Conservation (phyloP, 30 jellyfish, hydroid and myxozoan species). For the Euphysa ruthae region DNA sequence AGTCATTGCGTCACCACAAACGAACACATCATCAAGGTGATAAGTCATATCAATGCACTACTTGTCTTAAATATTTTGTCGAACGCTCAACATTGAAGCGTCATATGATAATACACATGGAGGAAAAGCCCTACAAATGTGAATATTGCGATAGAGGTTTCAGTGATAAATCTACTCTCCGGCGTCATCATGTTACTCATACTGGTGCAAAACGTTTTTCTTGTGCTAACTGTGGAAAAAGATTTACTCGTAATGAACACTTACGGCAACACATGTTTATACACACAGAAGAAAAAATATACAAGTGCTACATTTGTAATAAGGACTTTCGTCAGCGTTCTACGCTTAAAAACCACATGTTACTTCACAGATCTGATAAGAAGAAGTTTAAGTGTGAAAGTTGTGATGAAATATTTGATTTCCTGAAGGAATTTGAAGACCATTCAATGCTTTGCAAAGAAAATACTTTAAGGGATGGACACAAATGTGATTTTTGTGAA, state of each 20-base stretch:
- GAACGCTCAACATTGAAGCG: slow-evolving; percentile 28
- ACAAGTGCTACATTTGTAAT: slow-evolving; percentile 18
- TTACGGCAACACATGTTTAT: slow-evolving; percentile 38
- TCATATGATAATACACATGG: slow-evolving; percentile 32
- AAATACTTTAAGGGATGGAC: not conserved
- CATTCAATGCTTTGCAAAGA: slow-evolving; percentile 7
- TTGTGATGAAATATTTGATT: slow-evolving; percentile 14
- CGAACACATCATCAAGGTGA: slow-evolving; percentile 24
- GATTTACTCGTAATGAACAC: slow-evolving; percentile 33
- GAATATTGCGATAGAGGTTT: slow-evolving; percentile 36
- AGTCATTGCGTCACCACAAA: slow-evolving; percentile 14
- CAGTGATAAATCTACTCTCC: slow-evolving; percentile 33
- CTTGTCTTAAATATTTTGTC: slow-evolving; percentile 14
- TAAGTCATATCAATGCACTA: slow-evolving; percentile 21
- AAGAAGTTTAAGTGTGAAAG: slow-evolving; percentile 21
- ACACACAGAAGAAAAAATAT: slow-evolving; percentile 28
- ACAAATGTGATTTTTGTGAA: slow-evolving; percentile 22
- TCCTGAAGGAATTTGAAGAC: slow-evolving; percentile 7
- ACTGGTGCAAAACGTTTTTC: slow-evolving; percentile 23
- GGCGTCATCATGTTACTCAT: slow-evolving; percentile 28
- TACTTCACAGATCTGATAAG: slow-evolving; percentile 25
- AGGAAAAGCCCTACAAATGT: slow-evolving; percentile 33
- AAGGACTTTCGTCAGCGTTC: slow-evolving; percentile 42
- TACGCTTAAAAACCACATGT: slow-evolving; percentile 36
- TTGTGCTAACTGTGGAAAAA: slow-evolving; percentile 23